Conservation (phyloP, 2,797 vertebrate genomes). For the Neosilurus hyrtlii region DNA sequence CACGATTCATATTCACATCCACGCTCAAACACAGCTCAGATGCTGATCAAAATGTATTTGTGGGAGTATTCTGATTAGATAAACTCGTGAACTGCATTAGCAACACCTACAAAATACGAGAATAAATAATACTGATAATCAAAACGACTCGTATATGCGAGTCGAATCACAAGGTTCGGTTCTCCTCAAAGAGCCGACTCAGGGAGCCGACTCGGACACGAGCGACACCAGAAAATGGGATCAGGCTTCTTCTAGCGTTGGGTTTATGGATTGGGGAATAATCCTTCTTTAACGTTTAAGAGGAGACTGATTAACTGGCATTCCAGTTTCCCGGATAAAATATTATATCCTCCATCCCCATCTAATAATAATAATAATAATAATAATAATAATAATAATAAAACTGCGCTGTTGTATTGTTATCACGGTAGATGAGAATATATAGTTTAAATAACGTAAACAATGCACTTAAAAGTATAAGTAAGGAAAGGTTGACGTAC, state of each 20-base stretch:
- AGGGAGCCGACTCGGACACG: neutral
- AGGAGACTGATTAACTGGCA: neutral
- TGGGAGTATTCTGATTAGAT: neutral
- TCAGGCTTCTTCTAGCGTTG: neutral
- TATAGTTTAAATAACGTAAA: neutral
- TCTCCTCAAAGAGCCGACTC: neutral
- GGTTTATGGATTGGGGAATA: neutral
- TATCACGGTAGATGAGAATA: neutral
- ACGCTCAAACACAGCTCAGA: neutral
- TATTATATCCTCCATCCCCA: neutral
- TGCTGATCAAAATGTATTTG: no score
- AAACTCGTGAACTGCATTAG: neutral
- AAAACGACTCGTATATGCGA: neutral
- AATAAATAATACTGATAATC: neutral
- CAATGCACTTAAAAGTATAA: neutral
- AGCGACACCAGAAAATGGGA: neutral
- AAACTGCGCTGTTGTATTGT: neutral
- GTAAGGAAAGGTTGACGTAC: conserved; percentile 64
- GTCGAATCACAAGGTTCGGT: neutral
- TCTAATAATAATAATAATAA: no score
- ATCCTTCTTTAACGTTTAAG: neutral
- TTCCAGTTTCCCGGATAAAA: neutral
- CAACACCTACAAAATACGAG: neutral
- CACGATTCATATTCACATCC: neutral
- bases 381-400: neutral